A percentile compares a stretch with the other conserved stretches of the same genome.
phyloP scores from a whole-genome alignment of 2,113 vertebrate species.

The Lucifuga dentata region DNA sequence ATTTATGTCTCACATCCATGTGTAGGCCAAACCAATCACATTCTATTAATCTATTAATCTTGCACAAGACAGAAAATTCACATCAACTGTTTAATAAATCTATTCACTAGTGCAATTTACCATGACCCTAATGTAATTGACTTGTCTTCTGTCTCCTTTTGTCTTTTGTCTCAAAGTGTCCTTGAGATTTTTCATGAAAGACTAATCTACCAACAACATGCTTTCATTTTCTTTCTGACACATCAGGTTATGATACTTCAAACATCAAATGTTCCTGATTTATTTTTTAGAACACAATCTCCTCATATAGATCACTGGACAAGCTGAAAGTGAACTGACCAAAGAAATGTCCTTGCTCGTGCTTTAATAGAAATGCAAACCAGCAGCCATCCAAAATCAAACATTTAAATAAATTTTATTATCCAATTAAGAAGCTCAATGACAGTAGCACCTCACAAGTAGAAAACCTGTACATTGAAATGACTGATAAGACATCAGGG shows the following conservation, averaged over 20 bases:
- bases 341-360: slow-evolving; percentile 5
- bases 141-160: slow-evolving; percentile 16
- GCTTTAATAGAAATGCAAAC: slow-evolving; percentile 18
- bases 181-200: slow-evolving; percentile 31
- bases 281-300: slow-evolving; percentile 15
- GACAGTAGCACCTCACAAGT: too few relatives aligned
- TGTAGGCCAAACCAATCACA: slow-evolving; percentile 1
- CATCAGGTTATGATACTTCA: slow-evolving; percentile 9
- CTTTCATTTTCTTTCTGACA: slow-evolving; percentile 17
- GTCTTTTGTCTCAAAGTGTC: slow-evolving; percentile 31
- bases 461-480: too few relatives aligned
- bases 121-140: slow-evolving; percentile 36
- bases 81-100: slow-evolving; percentile 38
- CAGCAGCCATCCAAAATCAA: neutral
- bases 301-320: neutral
- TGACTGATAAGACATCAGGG: too few relatives aligned
- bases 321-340: slow-evolving; percentile 5
- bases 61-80: slow-evolving; percentile 17
- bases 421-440: neutral
- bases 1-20: neutral
- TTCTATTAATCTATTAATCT: slow-evolving; percentile 30
- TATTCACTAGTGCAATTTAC: slow-evolving; percentile 14
- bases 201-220: slow-evolving; percentile 16
- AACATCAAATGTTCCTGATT: slow-evolving; percentile 13
- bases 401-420: too few relatives aligned